Base-by-base conservation (phyloP, 2,888 invertebrate species). In the Gymnoscelis rufifasciata region DNA sequence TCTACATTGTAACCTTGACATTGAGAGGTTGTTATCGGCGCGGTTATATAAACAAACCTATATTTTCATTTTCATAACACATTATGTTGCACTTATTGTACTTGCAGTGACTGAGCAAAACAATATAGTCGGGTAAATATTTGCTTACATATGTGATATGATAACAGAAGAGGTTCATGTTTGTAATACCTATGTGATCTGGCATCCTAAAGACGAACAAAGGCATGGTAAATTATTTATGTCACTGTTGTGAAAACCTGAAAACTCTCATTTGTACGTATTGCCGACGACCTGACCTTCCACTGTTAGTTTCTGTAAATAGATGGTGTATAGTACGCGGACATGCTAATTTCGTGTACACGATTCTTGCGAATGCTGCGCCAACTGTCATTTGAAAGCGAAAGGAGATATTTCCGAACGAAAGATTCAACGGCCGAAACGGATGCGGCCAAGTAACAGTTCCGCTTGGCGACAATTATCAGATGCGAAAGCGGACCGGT, bases 281-380 rank as follows among this genome's bases (percentile, higher is more conserved):
- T 66, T 62, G 60, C 61, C 64, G 57, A 63, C 57, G 63, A 61
- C 61, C n/a, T 74, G 84, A 75, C 87, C 86, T 87, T 87, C 83
- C 76, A 81, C 83, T 86, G 83, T 83, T 71, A 56, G 72, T 66
- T 62, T 70, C 71, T 75, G 69, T 74, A 81, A 79, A 84, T 80
- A 82, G 73, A 66, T 65, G 69, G 65, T 70, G 79, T 74, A 78
- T 71, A 81, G 71, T 81, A 71, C 72, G 64, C 71, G 68, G 71
- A 78, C 76, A 74, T 76, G 83, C 72, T 83, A 83, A 87, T 83
- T 83, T 67, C 60, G 68, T 65, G 62, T 64, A 71, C 78, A 78
- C 75, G 52, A 64, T 69, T 76, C 75, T 71, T 74, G 76, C 61
- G 63, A 73, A 71, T 74, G 70, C 72, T 68, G 68, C 66, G 71